Evolutionary conservation across 2,797 vertebrate genomes (phyloP).

Genomic region (Esox lucius): DNA sequence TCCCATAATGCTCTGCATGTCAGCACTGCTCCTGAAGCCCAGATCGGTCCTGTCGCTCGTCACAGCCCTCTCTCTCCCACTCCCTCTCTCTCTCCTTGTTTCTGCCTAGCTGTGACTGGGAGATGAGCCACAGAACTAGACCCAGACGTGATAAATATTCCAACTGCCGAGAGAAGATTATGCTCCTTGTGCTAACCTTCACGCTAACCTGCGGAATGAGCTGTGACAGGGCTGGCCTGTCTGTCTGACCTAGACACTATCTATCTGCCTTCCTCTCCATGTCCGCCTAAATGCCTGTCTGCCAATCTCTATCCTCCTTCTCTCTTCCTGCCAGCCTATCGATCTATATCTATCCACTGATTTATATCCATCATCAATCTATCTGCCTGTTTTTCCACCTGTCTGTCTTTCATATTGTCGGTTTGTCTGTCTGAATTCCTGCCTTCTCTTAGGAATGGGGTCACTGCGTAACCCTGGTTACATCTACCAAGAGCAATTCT

Average conservation of each 20-base stretch:
- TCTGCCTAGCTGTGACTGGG: conserved; percentile 35
- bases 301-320: not conserved
- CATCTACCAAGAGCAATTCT: too few relatives aligned
- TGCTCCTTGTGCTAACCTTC: conserved; percentile 18
- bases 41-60: conserved; percentile 60
- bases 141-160: conserved; percentile 69
- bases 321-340: conserved; percentile 24
- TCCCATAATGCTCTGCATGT: conserved; percentile 29
- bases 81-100: too few relatives aligned
- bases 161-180: conserved; percentile 54
- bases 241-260: conserved; percentile 16
- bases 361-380: too few relatives aligned
- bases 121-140: conserved; percentile 41
- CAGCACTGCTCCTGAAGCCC: conserved; percentile 41
- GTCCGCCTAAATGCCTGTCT: conserved; percentile 20
- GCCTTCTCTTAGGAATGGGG: too few relatives aligned
- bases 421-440: too few relatives aligned
- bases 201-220: conserved; percentile 59
- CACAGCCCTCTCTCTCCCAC: not conserved
- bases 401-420: too few relatives aligned
- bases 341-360: not conserved
- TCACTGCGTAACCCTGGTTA: too few relatives aligned
- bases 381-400: too few relatives aligned
- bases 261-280: conserved; percentile 22
- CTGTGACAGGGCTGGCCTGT: conserved; percentile 53